Conservation (phyloP, 1,140 invertebrate genomes). For the Drosophila miranda region DNA sequence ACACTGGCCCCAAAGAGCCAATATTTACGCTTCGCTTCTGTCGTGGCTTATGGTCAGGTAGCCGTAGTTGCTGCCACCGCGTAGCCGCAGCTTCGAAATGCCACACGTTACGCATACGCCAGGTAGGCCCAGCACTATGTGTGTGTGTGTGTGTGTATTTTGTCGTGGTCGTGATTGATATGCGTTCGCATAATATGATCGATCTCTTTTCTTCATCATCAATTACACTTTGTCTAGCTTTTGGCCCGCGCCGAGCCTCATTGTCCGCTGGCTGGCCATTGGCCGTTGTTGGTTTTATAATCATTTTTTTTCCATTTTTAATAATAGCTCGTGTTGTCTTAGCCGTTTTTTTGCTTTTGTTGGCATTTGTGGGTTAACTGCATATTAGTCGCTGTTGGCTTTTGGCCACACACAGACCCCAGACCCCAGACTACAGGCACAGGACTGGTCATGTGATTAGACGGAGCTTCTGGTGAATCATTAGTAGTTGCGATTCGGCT, state of each 20-base stretch:
- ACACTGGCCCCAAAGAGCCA: constrained; percentile 8
- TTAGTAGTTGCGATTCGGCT: constrained; percentile 45
- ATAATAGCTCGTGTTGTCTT: constrained; percentile 66
- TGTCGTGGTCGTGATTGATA: constrained; percentile 78
- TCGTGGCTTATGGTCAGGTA: constrained; percentile 56
- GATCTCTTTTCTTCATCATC: constrained; percentile 80
- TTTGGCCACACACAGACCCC: constrained; percentile 51
- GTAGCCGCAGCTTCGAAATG: constrained; percentile 50
- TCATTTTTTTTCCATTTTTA: constrained; percentile 53
- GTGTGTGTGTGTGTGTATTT: constrained; percentile 55
- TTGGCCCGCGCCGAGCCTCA: constrained; percentile 59
- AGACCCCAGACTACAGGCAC: too few species aligned
- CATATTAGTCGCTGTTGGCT: constrained; percentile 72
- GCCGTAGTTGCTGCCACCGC: constrained; percentile 20
- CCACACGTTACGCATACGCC: constrained; percentile 77
- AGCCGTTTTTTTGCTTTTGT: constrained; percentile 59
- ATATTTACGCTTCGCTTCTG: constrained; percentile 58
- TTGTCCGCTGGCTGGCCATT: constrained; percentile 50
- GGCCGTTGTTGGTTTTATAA: constrained; percentile 67
- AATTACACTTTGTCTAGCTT: constrained; percentile 74
- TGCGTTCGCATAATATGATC: constrained; percentile 77
- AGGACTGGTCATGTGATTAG: constrained; percentile 55
- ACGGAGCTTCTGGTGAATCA: constrained; percentile 44
- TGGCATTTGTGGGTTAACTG: constrained; percentile 77
- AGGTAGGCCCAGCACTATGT: constrained; percentile 26